Percentiles rank a stretch among this genome's conserved stretches.
Evolutionary conservation across 2,113 vertebrate genomes (phyloP).

Genomic region (Cyphomyrus discorhynchus): DNA sequence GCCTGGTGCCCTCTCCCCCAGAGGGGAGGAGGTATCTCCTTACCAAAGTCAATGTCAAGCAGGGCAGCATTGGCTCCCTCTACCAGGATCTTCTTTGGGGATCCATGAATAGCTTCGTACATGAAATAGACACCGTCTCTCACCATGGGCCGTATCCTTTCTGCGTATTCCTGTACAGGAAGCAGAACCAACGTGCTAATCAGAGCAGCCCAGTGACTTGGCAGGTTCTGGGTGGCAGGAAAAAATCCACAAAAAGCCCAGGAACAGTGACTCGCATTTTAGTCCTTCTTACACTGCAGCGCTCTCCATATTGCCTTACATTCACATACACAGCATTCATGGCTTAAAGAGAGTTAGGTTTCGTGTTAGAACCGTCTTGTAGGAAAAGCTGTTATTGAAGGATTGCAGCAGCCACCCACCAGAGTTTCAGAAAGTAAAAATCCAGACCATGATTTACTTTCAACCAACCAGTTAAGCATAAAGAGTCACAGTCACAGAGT

Average conservation of each 20-base stretch:
- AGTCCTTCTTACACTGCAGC: background rate
- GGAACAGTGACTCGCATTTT: background rate
- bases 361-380: background rate
- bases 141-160: slow-evolving; percentile 91
- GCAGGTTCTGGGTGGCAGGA: background rate
- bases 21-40: slow-evolving; percentile 11
- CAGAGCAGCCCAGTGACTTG: background rate
- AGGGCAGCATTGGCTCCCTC: slow-evolving; percentile 97
- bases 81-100: slow-evolving; percentile 87
- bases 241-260: background rate
- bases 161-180: slow-evolving; percentile 72
- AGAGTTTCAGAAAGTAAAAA: background rate
- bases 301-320: background rate
- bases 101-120: slow-evolving; percentile 87
- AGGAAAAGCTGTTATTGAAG: background rate
- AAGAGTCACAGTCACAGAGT: background rate
- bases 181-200: background rate
- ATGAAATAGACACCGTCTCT: slow-evolving; percentile 93
- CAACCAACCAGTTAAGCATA: background rate
- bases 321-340: background rate
- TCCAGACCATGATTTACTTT: background rate
- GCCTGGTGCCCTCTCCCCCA: background rate
- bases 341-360: background rate
- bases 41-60: slow-evolving; percentile 97
- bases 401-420: background rate